Base-by-base conservation (phyloP, 2,797 vertebrate species). In the Malacoraja senta region DNA sequence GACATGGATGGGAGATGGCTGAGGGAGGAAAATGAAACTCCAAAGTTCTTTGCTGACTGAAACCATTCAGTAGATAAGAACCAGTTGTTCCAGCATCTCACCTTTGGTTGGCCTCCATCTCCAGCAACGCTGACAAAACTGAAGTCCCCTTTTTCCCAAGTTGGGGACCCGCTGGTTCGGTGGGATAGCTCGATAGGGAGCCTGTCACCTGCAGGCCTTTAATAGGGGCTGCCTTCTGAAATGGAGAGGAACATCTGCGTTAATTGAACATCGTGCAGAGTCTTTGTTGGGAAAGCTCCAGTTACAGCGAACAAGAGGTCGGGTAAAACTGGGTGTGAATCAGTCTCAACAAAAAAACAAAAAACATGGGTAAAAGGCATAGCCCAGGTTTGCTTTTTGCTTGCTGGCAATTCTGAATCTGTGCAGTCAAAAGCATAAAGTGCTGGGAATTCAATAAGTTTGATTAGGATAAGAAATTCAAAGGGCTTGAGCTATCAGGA, bases 51-150 rank as follows among this genome's bases (percentile, higher is more conserved):
- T 80, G 19, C 35, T 58, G 10, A 86, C 29, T 63, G 12, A 12
- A 26, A 83, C 3, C 44, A 58, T 12, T n/a, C 53, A n/a, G 53
- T 15, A 63, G 19, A 8, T 19, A 63, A 71, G 3, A 93, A 93
- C n/a, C 12, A n/a, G 0, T 44, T 32, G 17, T n/a, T 88, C 8
- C 79, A 24, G 24, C 58, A 53, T 96, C 98, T 97, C 95, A 99
- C 99, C 98, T 99, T 94, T 99, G 98, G 95, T 96, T 99, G 94
- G 98, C 98, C 93, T 99, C 99, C 97, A 99, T 97, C 95, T 99
- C 98, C 94, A 99, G 95, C 93, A 99, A 95, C 17, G 98, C 98
- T 0, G 99, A 98, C 15, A 99, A 95, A 0, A 97, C 99, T 0
- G 98, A 99, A 0, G 98, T 99, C 93, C 98, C 98, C 94, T 99